Evolutionary conservation across 2,888 invertebrate species (phyloP), one percentile per base, ranked within the genome.

Genomic region (Clusia tigrina): DNA sequence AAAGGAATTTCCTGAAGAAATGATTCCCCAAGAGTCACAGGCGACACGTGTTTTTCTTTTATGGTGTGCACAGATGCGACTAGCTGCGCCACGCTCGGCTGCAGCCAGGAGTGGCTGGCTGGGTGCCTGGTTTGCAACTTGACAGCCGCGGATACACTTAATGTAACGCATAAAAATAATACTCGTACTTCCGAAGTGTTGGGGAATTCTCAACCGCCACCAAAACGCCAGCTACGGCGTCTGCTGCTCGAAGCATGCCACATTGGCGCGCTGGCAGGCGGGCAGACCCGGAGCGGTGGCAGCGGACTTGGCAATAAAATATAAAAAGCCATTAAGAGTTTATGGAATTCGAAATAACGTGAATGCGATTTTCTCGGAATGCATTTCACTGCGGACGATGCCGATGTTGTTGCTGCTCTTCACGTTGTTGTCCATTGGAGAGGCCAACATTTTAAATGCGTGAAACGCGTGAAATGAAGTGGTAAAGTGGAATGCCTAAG

Each of bases 281-380:
- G n/a, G n/a, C n/a, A n/a, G n/a, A n/a, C n/a, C n/a, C n/a, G n/a
- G n/a, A n/a, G n/a, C n/a, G n/a, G n/a, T n/a, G n/a, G n/a, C n/a
- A n/a, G n/a, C n/a, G n/a, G n/a, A n/a, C n/a, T 15, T 15, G n/a
- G 42, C 42, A 3, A 15, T 42, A 6, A 42, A 6, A 42, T 42
- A 42, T 15, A 42, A 42, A 42, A 42, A 42, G 6, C 3, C 42
- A 32, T 32, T 32, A 32, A 32, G 32, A 9, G 32, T 32, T 32
- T 32, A 32, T n/a, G 42, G 42, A 42, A 42, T 32, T 12, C 12
- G 42, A 48, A 2, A 15, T 22, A 18, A 48, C 48, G 22, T 3
- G 22, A 48, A 20, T 48, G 48, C 48, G 5, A 48, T 48, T 48
- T 48, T 48, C 48, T 48, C 5, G 22, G 48, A 48, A 48, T 48